Conservation (phyloP, 2,797 vertebrate species). For the Hoplostethus atlanticus region DNA sequence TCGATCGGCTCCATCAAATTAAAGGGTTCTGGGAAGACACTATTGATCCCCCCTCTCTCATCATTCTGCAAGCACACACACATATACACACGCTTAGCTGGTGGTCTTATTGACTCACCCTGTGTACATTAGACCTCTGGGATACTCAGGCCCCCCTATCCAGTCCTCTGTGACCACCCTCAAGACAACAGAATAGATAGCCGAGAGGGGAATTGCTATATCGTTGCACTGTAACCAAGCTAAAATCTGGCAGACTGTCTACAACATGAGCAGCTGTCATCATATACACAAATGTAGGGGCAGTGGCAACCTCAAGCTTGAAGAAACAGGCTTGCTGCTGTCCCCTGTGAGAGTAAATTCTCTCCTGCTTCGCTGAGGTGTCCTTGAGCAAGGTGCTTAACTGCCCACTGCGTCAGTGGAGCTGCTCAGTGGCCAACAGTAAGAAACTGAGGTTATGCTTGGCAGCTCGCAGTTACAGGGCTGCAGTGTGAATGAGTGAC, state of each 20-base stretch:
- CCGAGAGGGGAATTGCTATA: slow-evolving; percentile 8
- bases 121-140: slow-evolving; percentile 60
- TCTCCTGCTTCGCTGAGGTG: slow-evolving; percentile 31
- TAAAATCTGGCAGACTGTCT: neutral
- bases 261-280: neutral
- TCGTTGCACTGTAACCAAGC: neutral
- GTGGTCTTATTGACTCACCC: slow-evolving; percentile 68
- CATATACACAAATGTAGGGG: slow-evolving; percentile 1
- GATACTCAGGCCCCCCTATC: slow-evolving; percentile 46
- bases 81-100: slow-evolving; percentile 47
- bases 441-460: slow-evolving; percentile 53
- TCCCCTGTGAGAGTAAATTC: slow-evolving; percentile 24
- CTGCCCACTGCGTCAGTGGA: slow-evolving; percentile 40
- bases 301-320: neutral
- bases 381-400: slow-evolving; percentile 42
- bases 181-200: slow-evolving; percentile 27
- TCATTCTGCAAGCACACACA: slow-evolving; percentile 52
- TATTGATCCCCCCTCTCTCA: slow-evolving; percentile 79
- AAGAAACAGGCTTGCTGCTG: slow-evolving; percentile 7
- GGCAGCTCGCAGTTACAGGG: slow-evolving; percentile 12
- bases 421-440: slow-evolving; percentile 46
- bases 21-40: slow-evolving; percentile 77
- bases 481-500: neutral
- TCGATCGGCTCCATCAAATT: slow-evolving; percentile 83
- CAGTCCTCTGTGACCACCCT: slow-evolving; percentile 32